Evolutionary conservation across 2,888 invertebrate genomes (phyloP).

Genomic region (Stenchaetothrips biformis): DNA sequence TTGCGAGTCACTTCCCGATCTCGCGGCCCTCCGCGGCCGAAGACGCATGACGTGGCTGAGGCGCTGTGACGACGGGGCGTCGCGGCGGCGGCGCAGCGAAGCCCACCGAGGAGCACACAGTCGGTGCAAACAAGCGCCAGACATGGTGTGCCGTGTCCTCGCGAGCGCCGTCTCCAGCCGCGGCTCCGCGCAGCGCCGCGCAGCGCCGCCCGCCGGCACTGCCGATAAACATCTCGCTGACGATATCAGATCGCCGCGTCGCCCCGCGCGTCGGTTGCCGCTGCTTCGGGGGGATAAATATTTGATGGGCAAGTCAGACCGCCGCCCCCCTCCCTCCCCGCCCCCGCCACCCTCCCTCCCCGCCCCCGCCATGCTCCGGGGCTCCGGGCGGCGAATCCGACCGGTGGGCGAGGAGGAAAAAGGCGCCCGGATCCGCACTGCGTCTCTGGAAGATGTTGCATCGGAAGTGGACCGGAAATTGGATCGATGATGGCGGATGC

Average conservation of each 20-base stretch:
- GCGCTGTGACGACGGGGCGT: background rate
- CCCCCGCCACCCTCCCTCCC: background rate
- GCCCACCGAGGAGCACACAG: background rate
- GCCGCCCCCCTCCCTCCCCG: background rate
- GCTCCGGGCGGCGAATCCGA: background rate
- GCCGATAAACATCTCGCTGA: too few species aligned
- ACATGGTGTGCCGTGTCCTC: background rate
- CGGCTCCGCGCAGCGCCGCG: too few species aligned
- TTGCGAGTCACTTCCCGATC: background rate
- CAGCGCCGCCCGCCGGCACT: too few species aligned
- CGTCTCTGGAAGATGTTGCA: background rate
- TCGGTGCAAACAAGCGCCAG: background rate
- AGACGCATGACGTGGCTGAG: background rate
- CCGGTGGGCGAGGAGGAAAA: background rate
- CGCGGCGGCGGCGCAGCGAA: background rate
- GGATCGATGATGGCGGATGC: background rate
- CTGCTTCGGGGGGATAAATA: background rate
- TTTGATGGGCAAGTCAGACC: background rate
- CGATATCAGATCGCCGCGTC: too few species aligned
- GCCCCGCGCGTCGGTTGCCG: too few species aligned
- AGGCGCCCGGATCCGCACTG: background rate
- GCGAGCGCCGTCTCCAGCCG: background rate
- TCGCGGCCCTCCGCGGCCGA: background rate
- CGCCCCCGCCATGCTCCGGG: background rate
- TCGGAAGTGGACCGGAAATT: constrained; percentile 26